These are phyloP conservation scores for Calvadosia cruxmelitensis DNA, from an alignment of 30 jellyfish, hydroid and myxozoan species.

Conservation along the genomic window DNA sequence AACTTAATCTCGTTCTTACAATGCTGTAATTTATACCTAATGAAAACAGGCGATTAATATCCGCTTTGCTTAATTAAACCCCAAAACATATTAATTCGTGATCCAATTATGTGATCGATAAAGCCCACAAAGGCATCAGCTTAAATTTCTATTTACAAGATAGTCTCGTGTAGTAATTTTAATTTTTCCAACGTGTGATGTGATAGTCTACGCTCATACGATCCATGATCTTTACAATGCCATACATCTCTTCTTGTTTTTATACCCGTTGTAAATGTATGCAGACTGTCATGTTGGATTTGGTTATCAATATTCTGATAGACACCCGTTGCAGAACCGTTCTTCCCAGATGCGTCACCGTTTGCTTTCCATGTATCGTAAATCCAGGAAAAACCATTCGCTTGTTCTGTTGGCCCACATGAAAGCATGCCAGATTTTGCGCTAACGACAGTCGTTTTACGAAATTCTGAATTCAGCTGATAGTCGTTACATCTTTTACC, in stretches of 20 bases:
- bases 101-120: no score
- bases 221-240: not conserved
- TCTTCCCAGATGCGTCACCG: no score
- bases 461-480: not conserved
- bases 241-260: not conserved
- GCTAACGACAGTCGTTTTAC: not conserved
- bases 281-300: not conserved
- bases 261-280: not conserved
- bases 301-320: no score
- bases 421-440: not conserved
- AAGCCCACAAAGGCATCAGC: no score
- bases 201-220: not conserved
- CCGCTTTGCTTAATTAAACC: no score
- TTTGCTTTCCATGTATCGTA: not conserved
- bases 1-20: no score
- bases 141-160: not conserved
- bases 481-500: not conserved
- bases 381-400: not conserved
- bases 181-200: not conserved
- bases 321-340: no score
- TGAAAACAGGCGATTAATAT: no score
- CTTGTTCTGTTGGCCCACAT: not conserved
- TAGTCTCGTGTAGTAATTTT: not conserved
- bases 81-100: no score
- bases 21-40: no score